Percentiles rank a stretch among this genome's conserved stretches.
Conservation (phyloP, 1,140 invertebrate genomes). For the Drosophila hydei region DNA sequence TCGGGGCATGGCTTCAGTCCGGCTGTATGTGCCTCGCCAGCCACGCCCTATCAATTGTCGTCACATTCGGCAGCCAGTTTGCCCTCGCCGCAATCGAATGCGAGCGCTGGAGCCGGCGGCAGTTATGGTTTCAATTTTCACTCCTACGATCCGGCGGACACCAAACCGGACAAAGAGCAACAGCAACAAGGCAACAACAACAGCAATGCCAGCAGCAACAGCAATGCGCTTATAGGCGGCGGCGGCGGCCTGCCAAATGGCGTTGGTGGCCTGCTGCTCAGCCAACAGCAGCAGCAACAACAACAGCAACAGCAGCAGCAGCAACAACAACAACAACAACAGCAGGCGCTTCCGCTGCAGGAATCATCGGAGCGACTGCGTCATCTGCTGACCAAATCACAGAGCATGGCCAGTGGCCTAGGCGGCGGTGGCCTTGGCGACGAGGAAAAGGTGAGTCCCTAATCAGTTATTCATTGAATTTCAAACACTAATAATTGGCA, state of each 20-base stretch:
- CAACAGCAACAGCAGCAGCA: slow-evolving; percentile 43
- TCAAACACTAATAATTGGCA: not conserved
- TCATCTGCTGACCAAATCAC: slow-evolving; percentile 86
- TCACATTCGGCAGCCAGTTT: slow-evolving; percentile 78
- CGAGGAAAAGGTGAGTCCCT: slow-evolving; percentile 83
- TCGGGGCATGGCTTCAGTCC: slow-evolving; percentile 83
- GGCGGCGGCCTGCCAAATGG: slow-evolving; percentile 57
- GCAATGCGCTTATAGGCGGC: slow-evolving; percentile 38
- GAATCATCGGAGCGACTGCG: slow-evolving; percentile 87
- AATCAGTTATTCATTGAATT: not conserved
- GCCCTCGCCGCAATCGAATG: slow-evolving; percentile 83
- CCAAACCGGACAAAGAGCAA: slow-evolving; percentile 71
- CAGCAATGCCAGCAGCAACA: slow-evolving; percentile 49
- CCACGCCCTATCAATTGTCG: slow-evolving; percentile 81
- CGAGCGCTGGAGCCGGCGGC: slow-evolving; percentile 81
- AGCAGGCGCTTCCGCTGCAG: slow-evolving; percentile 50
- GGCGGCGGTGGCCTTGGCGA: slow-evolving; percentile 72
- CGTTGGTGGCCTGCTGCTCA: slow-evolving; percentile 50
- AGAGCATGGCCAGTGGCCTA: slow-evolving; percentile 55
- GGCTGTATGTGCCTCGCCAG: slow-evolving; percentile 80
- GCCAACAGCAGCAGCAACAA: slow-evolving; percentile 41
- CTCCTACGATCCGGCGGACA: slow-evolving; percentile 64
- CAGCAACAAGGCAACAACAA: slow-evolving; percentile 78
- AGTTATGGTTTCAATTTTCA: slow-evolving; percentile 74
- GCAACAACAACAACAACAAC: slow-evolving; percentile 35